phyloP scores from a whole-genome alignment of 2,797 vertebrate species.

The Merluccius polli region DNA sequence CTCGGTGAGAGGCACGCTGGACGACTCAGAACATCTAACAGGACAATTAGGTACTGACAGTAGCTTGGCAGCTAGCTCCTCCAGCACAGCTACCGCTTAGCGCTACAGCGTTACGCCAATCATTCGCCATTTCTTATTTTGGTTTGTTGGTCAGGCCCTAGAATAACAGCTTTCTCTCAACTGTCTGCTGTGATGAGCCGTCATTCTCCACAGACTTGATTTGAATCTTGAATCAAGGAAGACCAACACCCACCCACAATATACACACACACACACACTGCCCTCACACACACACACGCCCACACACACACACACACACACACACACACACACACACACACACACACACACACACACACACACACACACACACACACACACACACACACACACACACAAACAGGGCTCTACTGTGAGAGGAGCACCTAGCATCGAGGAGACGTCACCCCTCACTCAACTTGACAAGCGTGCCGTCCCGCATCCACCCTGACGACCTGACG shows the following conservation, averaged over 20 bases:
- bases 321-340: background rate
- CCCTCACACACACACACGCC: background rate
- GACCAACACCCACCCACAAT: background rate
- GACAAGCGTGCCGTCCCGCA: slow-evolving; percentile 1
- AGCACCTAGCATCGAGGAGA: slow-evolving; percentile 1
- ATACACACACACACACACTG: background rate
- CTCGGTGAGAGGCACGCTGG: background rate
- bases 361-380: background rate
- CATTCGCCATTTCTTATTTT: background rate
- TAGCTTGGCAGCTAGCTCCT: background rate
- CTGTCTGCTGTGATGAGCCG: background rate
- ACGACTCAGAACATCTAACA: background rate
- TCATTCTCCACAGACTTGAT: background rate
- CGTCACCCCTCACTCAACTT: slow-evolving; percentile 2
- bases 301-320: background rate
- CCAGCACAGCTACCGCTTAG: background rate
- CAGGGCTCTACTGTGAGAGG: background rate
- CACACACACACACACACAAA: background rate
- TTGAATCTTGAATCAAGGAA: background rate
- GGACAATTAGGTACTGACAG: background rate
- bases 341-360: background rate
- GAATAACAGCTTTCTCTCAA: background rate
- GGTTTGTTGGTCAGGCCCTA: background rate
- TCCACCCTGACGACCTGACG: background rate
- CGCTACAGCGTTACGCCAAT: background rate